These are phyloP conservation scores for Clinocottus analis DNA, from an alignment of 2,113 vertebrate species.

Conservation along the genomic window DNA sequence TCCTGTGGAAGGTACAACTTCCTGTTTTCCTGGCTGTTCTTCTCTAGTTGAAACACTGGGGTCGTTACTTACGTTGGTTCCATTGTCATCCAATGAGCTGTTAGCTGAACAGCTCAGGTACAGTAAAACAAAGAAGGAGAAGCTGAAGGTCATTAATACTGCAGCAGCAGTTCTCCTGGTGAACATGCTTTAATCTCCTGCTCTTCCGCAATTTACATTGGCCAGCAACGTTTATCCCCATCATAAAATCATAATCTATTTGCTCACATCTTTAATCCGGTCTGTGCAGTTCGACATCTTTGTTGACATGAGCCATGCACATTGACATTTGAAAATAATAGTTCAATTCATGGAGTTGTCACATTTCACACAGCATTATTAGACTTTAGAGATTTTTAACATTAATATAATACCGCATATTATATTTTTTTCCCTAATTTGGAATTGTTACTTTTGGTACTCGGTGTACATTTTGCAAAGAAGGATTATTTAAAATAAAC, in stretches of 20 bases:
- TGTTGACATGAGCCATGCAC: neutral
- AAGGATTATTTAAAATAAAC: no score
- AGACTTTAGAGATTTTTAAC: neutral
- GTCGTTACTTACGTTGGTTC: neutral
- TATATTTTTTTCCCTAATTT: neutral
- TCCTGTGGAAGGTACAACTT: neutral
- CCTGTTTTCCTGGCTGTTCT: neutral
- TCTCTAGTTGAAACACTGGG: neutral
- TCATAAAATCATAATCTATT: slow-evolving; percentile 19
- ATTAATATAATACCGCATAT: neutral
- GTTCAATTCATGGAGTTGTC: neutral
- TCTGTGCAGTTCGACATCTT: neutral
- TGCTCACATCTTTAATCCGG: slow-evolving; percentile 1
- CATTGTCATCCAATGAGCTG: neutral
- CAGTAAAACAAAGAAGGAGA: neutral
- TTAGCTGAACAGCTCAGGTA: neutral
- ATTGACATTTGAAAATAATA: neutral
- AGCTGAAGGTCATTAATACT: slow-evolving; percentile 37
- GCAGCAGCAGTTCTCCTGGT: slow-evolving; percentile 16
- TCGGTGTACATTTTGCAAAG: no score
- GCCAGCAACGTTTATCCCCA: neutral
- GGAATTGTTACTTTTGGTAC: neutral
- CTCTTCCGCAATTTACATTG: neutral
- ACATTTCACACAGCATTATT: neutral
- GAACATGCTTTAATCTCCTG: neutral